These are phyloP conservation scores for Drosophila pallidifrons DNA, from an alignment of 1,140 invertebrate species.

Conservation along the genomic window DNA sequence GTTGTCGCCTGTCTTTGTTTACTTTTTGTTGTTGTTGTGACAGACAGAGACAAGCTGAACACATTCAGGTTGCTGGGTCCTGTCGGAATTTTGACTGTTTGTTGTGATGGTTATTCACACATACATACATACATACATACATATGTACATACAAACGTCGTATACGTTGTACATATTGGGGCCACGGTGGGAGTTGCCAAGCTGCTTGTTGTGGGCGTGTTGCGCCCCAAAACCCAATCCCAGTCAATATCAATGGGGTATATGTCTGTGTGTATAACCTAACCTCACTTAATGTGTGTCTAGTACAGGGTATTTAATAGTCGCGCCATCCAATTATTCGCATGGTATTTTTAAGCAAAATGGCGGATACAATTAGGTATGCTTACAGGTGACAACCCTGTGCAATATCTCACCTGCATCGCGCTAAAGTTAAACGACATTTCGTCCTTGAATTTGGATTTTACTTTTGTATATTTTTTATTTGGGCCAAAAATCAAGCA, in stretches of 20 bases:
- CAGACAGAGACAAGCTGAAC: constrained; percentile 16
- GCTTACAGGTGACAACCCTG: constrained; percentile 24
- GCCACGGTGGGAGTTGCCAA: constrained; percentile 37
- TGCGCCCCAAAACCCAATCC: background rate
- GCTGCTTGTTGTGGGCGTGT: constrained; percentile 17
- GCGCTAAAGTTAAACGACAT: constrained; percentile 63
- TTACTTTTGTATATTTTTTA: constrained; percentile 9
- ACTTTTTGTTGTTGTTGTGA: constrained; percentile 37
- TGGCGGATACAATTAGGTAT: background rate
- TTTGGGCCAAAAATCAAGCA: background rate
- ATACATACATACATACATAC: too few species aligned
- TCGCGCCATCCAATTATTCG: background rate
- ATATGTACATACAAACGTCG: too few species aligned
- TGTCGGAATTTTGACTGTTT: constrained; percentile 60
- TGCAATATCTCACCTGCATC: constrained; percentile 51
- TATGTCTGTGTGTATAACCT: background rate
- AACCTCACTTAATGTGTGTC: background rate
- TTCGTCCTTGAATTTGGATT: constrained; percentile 27
- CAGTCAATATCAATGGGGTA: background rate
- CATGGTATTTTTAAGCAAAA: too few species aligned
- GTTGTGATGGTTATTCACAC: constrained; percentile 24
- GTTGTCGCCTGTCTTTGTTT: constrained; percentile 30
- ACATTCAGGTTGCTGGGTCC: constrained; percentile 59
- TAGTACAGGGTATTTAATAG: background rate
- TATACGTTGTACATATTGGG: constrained; percentile 34